Percentiles rank a stretch among this genome's conserved stretches.
Evolutionary conservation across 2,113 vertebrate genomes (phyloP).

Genomic region (Poeciliopsis turrubarensis): DNA sequence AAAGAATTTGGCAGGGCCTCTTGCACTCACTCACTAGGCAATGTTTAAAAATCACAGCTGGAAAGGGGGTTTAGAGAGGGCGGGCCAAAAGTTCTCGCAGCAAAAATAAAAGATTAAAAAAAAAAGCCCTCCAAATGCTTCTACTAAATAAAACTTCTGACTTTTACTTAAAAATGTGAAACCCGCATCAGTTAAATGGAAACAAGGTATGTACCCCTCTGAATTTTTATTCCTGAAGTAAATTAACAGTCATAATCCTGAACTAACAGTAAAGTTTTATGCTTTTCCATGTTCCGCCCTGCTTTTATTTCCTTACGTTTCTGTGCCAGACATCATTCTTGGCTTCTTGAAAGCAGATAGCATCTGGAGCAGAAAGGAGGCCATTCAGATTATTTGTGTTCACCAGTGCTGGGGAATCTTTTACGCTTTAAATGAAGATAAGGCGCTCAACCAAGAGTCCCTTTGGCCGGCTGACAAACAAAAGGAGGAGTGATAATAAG

Average conservation of each 20-base stretch:
- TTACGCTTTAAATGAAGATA: conserved; percentile 62
- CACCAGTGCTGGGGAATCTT: conserved; percentile 20
- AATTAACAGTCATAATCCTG: conserved; percentile 20
- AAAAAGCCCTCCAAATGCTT: neutral
- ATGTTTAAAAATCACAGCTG: conserved; percentile 52
- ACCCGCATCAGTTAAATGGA: conserved; percentile 1
- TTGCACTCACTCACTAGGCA: conserved; percentile 33
- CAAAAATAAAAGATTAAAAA: conserved; percentile 8
- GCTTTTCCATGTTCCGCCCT: neutral
- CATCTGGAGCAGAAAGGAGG: conserved; percentile 35
- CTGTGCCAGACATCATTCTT: conserved; percentile 29
- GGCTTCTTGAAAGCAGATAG: conserved; percentile 53
- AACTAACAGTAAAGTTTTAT: conserved; percentile 29
- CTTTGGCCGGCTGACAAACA: conserved; percentile 48
- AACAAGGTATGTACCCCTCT: neutral
- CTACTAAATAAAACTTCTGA: conserved; percentile 18
- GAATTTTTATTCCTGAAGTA: conserved; percentile 17
- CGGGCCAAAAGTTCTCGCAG: neutral
- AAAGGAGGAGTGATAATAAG: conserved; percentile 30
- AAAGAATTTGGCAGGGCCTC: conserved; percentile 52
- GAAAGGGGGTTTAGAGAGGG: neutral
- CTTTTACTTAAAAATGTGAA: conserved; percentile 11
- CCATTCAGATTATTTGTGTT: conserved; percentile 41
- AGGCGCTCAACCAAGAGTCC: conserved; percentile 38
- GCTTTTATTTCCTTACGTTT: neutral